phyloP scores from a whole-genome alignment of 2,888 invertebrate genomes.

The Phyllotreta striolata region DNA sequence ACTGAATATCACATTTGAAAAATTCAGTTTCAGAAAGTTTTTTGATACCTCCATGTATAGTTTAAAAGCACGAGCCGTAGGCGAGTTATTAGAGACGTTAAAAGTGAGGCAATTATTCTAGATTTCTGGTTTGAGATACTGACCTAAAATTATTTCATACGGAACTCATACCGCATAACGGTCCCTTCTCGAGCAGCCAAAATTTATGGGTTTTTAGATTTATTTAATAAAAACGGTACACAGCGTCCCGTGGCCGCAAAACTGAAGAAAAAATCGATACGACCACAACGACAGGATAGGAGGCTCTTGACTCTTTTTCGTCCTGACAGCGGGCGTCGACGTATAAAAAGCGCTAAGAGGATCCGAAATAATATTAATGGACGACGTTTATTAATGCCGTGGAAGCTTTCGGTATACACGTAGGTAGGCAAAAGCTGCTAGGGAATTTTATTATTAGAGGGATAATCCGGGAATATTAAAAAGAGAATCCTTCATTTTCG shows the following conservation, averaged over 20 bases:
- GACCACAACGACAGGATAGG: constrained; percentile 1
- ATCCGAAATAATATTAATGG: constrained; percentile 28
- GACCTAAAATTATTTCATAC: constrained; percentile 8
- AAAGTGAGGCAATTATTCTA: no score
- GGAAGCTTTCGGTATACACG: constrained; percentile 8
- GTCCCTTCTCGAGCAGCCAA: constrained; percentile 17
- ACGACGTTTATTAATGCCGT: constrained; percentile 26
- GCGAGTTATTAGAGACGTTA: no score
- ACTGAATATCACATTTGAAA: no score
- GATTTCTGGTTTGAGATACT: neutral
- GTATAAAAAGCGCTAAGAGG: constrained; percentile 20
- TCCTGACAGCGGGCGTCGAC: constrained; percentile 14
- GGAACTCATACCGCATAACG: neutral
- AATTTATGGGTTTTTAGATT: constrained; percentile 27
- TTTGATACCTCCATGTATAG: no score
- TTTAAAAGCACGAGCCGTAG: no score
- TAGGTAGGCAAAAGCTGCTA: neutral
- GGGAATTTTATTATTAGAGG: constrained; percentile 23
- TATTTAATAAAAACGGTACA: constrained; percentile 25
- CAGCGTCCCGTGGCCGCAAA: constrained; percentile 11
- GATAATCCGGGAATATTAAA: neutral
- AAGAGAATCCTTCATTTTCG: no score
- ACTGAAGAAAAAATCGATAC: constrained; percentile 24
- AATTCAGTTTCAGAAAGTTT: no score
- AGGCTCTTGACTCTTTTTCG: constrained; percentile 6